Evolutionary conservation across 2,113 vertebrate genomes (phyloP).

Genomic region (Hippocampus zosterae): DNA sequence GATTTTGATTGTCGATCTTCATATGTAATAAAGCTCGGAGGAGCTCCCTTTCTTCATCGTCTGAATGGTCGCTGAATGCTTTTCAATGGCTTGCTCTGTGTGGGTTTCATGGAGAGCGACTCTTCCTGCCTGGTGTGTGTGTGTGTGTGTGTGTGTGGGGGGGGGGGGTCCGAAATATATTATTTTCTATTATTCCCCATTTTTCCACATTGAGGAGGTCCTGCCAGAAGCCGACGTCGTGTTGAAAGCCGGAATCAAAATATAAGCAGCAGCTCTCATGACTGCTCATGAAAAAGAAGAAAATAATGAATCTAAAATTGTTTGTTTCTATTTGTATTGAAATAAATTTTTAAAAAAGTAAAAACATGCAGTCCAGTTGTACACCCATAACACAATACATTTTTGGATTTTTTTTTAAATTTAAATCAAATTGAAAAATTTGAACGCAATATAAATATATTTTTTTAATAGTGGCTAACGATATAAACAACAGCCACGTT

Average conservation of each 20-base stretch:
- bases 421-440: no score
- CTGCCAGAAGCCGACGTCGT: neutral
- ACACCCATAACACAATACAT: no score
- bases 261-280: no score
- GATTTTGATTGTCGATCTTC: conserved; percentile 99
- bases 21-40: conserved; percentile 99
- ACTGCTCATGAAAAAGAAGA: no score
- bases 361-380: no score
- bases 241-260: neutral
- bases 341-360: no score
- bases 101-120: conserved; percentile 98
- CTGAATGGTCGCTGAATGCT: conserved; percentile 99
- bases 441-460: no score
- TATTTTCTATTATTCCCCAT: neutral
- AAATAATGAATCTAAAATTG: no score
- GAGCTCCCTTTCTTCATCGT: conserved; percentile 97
- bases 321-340: no score
- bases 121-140: conserved; percentile 44
- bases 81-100: conserved; percentile 89
- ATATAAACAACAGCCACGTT: no score
- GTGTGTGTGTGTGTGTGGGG: neutral
- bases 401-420: no score
- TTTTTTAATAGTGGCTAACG: no score
- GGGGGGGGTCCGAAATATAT: conserved; percentile 34
- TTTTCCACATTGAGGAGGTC: neutral